These are phyloP conservation scores for Cryptotermes secundus DNA, from an alignment of 1,140 invertebrate species.

Conservation along the genomic window DNA sequence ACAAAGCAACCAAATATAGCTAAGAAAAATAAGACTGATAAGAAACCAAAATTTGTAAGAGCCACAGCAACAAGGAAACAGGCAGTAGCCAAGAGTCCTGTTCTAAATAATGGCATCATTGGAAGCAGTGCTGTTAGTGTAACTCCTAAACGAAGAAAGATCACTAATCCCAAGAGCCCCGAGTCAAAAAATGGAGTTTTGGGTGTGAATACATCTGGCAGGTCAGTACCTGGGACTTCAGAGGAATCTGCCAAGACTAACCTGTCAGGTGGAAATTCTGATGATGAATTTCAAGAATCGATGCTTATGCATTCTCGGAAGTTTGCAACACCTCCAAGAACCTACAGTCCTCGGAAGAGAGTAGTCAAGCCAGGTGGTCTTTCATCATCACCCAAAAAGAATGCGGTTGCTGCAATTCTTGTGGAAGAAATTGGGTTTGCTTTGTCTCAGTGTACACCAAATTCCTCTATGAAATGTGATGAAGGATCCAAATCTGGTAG, in stretches of 20 bases:
- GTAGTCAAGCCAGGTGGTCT: not conserved
- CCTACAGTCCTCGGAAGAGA: constrained; percentile 30
- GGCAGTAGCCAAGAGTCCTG: not conserved
- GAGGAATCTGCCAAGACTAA: not conserved
- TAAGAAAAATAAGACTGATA: constrained; percentile 22
- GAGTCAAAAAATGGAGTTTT: not conserved
- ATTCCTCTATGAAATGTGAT: constrained; percentile 41
- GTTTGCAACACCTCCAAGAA: constrained; percentile 28
- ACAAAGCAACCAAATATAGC: not conserved
- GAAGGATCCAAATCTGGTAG: constrained; percentile 50
- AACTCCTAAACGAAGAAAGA: not conserved
- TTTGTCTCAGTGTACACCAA: not conserved
- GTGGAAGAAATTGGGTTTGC: not conserved
- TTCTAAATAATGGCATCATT: not conserved
- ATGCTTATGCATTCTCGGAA: not conserved
- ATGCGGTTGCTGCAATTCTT: not conserved
- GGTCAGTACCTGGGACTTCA: not conserved
- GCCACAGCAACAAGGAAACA: not conserved
- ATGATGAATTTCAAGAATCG: constrained; percentile 2
- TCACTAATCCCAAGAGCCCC: not conserved
- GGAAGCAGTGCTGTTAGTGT: not conserved
- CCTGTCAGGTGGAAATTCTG: constrained; percentile 1
- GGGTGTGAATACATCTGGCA: not conserved
- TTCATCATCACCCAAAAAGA: not conserved
- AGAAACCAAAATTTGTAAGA: constrained; percentile 7